Base-by-base conservation (phyloP, 2,888 invertebrate genomes). In the Priocnemis perturbator region DNA sequence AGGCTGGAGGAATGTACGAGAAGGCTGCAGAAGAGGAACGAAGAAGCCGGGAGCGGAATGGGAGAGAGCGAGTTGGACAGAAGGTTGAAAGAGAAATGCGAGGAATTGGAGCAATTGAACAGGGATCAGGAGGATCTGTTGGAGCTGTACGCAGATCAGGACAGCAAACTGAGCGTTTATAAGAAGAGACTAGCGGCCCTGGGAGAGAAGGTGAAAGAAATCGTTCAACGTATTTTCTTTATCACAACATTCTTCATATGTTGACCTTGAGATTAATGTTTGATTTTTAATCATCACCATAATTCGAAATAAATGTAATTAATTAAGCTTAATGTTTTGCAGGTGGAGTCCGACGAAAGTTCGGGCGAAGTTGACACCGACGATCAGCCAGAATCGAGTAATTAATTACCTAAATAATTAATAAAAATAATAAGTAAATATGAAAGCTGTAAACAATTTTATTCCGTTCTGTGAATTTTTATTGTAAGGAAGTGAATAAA, bases 71-170 rank as follows among this genome's bases (percentile, higher is more conserved):
- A 87, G 62, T 64, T 87, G 30, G 82, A 90, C 64, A 85, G 85
- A 69, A 77, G 81, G 19, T 73, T 89, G 69, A 76, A 81, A 65
- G 89, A 91, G 60, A 89, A 87, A 74, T 72, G 67, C 3, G 89
- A 88, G 0, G 93, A 95, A 77, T 85, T 95, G 77, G 92, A 93
- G 50, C 91, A 92, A 76, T 85, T 97, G 72, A 93, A 92, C 85
- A 96, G 94, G 85, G 98, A 99, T 85, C 98, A 98, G 88, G 98
- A 99, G 80, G 98, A 98, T 89, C 90, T 99, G 73, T 89, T 99
- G 65, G 95, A 96, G 84, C 90, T 99, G 67, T 90, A 99, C 48
- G 94, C 96, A 0, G 97, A 98, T 88, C 98, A 98, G 91, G 98
- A 92, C 63, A 81, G 86, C 56, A 95, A 95, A 88, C 89, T 96